These are phyloP conservation scores for Cataglyphis hispanica DNA, from an alignment of 1,140 invertebrate genomes.

Conservation along the genomic window DNA sequence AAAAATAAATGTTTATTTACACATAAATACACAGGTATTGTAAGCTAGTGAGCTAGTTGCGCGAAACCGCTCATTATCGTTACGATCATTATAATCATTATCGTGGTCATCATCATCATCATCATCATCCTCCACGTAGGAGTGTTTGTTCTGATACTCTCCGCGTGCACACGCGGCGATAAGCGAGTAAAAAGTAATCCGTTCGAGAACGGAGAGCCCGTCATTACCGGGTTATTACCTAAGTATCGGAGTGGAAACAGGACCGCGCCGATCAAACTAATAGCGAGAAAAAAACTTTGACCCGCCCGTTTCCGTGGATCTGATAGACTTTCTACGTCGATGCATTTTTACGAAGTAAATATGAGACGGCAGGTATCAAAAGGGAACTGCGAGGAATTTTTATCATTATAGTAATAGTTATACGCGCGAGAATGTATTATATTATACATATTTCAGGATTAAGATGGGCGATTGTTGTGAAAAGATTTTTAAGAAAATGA, in stretches of 20 bases:
- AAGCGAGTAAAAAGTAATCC: slow-evolving; percentile 78
- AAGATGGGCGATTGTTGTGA: not conserved
- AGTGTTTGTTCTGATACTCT: slow-evolving; percentile 80
- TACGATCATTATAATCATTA: slow-evolving; percentile 75
- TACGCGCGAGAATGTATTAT: not conserved
- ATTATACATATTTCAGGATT: not conserved
- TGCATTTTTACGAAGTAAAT: not conserved
- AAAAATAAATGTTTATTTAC: slow-evolving; percentile 49
- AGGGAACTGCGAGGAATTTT: not conserved
- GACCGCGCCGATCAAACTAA: slow-evolving; percentile 58
- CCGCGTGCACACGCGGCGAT: slow-evolving; percentile 62
- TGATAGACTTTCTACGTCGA: not conserved
- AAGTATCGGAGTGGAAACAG: slow-evolving; percentile 80
- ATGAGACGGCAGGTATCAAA: not conserved
- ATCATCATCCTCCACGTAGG: slow-evolving; percentile 74
- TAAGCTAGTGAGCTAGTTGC: slow-evolving; percentile 64
- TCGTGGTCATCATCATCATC: slow-evolving; percentile 75
- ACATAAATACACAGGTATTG: slow-evolving; percentile 4
- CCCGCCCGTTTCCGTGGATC: not conserved
- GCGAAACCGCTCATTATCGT: slow-evolving; percentile 80
- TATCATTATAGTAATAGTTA: not conserved
- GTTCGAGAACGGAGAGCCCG: slow-evolving; percentile 78
- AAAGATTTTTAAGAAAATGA: too few relatives aligned
- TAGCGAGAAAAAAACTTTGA: slow-evolving; percentile 52
- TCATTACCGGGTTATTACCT: slow-evolving; percentile 83